A percentile compares a stretch with the other conserved stretches of the same genome.
These are phyloP conservation scores for Falcunculus frontatus DNA, from an alignment of 2,113 vertebrate species.

Conservation along the genomic window DNA sequence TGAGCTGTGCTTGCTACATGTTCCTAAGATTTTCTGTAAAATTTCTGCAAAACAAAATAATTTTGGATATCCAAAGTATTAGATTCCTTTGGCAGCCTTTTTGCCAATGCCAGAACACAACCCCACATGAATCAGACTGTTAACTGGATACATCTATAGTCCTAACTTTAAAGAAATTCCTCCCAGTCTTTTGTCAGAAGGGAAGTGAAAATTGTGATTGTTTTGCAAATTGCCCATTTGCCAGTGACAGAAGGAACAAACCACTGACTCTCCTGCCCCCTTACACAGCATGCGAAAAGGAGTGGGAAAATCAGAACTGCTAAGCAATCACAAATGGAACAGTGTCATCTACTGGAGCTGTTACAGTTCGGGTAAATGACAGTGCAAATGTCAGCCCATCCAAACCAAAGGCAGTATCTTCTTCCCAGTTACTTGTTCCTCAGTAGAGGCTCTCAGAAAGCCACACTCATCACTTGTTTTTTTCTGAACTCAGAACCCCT, in stretches of 20 bases:
- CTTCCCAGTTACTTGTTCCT: neutral
- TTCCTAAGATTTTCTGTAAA: neutral
- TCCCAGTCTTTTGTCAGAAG: neutral
- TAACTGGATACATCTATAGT: neutral
- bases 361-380: neutral
- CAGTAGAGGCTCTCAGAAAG: neutral
- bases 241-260: neutral
- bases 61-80: neutral
- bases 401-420: neutral
- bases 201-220: neutral
- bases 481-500: neutral
- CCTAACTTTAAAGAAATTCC: neutral
- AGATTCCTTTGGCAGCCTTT: neutral
- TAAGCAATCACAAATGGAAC: neutral
- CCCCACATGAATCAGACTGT: neutral
- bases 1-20: neutral
- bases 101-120: neutral
- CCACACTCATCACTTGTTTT: neutral
- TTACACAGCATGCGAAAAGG: neutral
- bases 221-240: neutral
- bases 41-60: neutral
- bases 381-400: neutral
- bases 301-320: neutral
- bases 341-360: neutral
- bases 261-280: neutral